These are phyloP conservation scores for Eupristina koningsbergeri DNA, from an alignment of 1,140 invertebrate species.

Conservation along the genomic window DNA sequence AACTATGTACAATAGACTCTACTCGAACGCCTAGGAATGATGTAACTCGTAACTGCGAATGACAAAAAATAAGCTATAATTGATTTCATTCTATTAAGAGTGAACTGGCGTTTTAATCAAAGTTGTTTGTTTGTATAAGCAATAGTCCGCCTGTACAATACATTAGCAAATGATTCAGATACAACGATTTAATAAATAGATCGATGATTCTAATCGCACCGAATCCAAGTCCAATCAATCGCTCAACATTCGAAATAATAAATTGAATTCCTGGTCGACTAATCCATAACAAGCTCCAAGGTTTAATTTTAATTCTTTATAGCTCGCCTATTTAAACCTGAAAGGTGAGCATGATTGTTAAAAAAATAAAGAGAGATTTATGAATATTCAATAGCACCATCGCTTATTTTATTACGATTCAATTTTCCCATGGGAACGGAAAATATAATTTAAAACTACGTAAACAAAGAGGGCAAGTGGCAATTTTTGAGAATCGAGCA, in stretches of 20 bases:
- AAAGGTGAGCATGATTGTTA: neutral
- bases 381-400: neutral
- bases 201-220: no score
- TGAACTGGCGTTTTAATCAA: neutral
- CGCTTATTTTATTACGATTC: neutral
- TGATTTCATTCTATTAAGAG: neutral
- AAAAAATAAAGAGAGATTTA: neutral
- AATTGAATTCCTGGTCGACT: neutral
- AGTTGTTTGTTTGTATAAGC: neutral
- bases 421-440: neutral
- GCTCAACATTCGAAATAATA: neutral
- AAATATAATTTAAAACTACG: neutral
- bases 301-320: neutral
- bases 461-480: constrained; percentile 1
- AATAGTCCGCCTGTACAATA: neutral
- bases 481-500: constrained; percentile 22
- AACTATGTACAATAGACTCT: neutral
- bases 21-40: neutral
- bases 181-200: neutral
- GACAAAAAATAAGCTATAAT: neutral
- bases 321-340: neutral
- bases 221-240: neutral
- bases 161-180: neutral
- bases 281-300: neutral
- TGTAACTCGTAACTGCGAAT: neutral